Evolutionary conservation across 2,797 vertebrate species (phyloP).

Genomic region (Oreochromis grahami): DNA sequence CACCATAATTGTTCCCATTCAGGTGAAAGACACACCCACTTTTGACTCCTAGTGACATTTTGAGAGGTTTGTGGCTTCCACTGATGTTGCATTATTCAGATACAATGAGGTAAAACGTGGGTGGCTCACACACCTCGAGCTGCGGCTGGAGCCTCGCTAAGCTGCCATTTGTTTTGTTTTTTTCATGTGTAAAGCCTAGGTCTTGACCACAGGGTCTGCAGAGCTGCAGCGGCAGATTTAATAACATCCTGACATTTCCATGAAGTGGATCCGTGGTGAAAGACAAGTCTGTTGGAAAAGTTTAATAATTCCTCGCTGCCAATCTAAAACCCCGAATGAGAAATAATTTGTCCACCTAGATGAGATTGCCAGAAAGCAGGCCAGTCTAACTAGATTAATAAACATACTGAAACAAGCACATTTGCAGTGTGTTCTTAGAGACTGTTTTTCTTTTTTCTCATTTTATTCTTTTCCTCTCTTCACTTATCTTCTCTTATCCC

Average conservation of each 20-base stretch:
- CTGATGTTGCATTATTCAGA: constrained; percentile 42
- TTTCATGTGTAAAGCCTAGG: background rate
- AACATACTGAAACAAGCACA: background rate
- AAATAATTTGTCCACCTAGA: background rate
- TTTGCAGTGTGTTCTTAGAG: background rate
- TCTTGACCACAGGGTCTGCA: background rate
- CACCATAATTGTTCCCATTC: constrained; percentile 68
- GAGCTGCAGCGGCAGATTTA: constrained; percentile 48
- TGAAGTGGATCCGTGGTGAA: constrained; percentile 23
- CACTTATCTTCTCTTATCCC: constrained; percentile 51
- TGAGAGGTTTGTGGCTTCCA: constrained; percentile 29
- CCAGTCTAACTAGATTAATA: background rate
- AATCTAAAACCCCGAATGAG: constrained; percentile 4
- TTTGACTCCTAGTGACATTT: constrained; percentile 40
- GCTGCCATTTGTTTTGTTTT: constrained; percentile 28
- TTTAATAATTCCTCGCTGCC: constrained; percentile 32
- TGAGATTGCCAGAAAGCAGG: background rate
- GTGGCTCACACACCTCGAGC: constrained; percentile 37
- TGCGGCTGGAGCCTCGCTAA: background rate
- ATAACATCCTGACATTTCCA: constrained; percentile 49
- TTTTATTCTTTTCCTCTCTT: background rate
- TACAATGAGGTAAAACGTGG: constrained; percentile 17
- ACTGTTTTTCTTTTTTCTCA: background rate
- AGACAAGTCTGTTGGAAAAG: constrained; percentile 14
- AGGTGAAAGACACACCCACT: constrained; percentile 59